Evolutionary conservation across 1,140 invertebrate species (phyloP), one percentile per base, ranked within the genome.

Genomic region (Lamellibrachia luymesi): DNA sequence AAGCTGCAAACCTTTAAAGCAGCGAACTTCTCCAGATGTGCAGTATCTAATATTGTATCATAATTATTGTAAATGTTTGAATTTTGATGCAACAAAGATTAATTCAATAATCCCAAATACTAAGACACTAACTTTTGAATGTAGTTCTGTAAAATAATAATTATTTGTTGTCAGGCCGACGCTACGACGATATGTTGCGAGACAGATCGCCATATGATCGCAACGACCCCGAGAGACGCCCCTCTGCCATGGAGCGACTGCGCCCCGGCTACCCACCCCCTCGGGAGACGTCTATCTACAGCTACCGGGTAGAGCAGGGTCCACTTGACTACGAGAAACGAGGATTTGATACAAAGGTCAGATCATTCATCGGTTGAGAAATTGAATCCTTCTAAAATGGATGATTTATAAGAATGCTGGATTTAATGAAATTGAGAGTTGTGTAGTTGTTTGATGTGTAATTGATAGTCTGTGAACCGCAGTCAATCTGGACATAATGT

Each of bases 281-380:
- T 91, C 49, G 91, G 17, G 91, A 91, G 4, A 91, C 49, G 1
- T 50, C 91, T 13, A 50, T 50, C 51, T 91, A 91, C 51, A 51
- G 49, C 49, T 91, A 91, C 91, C 49, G 91, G 4, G 91, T 91
- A n/a, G 91, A 91, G n/a, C 91, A 91, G 51, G 91, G 91, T 10
- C 91, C 91, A 2, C 7, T 91, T n/a, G 91, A 91, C 91, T 50
- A 50, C 10, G 91, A 91, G 51, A 93, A 93, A 50, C 90, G 93
- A 4, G 92, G 89, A 6, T 27, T 93, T 17, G 49, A 51, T 25
- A 92, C 91, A n/a, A 93, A 93, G 56, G 52, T 93, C 17, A 38
- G 27, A 89, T 92, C 25, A 22, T 2, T 17, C 64, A 80, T 80
- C 64, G 93, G 38, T 38, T 91, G 91, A 50, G 2, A 17, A 91